Evolutionary conservation across 2,113 vertebrate genomes (phyloP).

Genomic region (Heterocephalus glaber): DNA sequence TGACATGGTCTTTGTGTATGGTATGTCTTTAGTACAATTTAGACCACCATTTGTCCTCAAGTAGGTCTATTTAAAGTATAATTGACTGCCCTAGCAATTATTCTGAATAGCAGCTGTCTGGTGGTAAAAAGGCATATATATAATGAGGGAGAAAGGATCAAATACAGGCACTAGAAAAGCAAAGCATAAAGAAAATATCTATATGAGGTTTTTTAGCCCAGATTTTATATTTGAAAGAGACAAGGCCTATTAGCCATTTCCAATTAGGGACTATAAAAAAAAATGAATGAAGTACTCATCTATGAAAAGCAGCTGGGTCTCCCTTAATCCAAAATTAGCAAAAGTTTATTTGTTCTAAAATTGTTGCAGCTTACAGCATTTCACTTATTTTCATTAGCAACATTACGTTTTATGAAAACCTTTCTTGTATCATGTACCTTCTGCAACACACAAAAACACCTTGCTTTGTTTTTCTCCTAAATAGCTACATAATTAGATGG

Average conservation of each 20-base stretch:
- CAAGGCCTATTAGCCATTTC: slow-evolving; percentile 85
- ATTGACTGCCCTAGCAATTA: slow-evolving; percentile 90
- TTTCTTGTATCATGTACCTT: slow-evolving; percentile 88
- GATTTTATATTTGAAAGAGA: slow-evolving; percentile 85
- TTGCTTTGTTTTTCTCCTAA: slow-evolving; percentile 89
- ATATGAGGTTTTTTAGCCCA: slow-evolving; percentile 82
- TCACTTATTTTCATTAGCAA: slow-evolving; percentile 86
- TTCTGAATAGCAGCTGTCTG: slow-evolving; percentile 91
- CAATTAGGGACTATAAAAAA: slow-evolving; percentile 86
- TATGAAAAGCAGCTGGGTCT: slow-evolving; percentile 88
- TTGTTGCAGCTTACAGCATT: slow-evolving; percentile 84
- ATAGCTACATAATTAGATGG: slow-evolving; percentile 91
- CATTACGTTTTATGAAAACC: slow-evolving; percentile 84
- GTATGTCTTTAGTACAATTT: slow-evolving; percentile 86
- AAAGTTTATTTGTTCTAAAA: slow-evolving; percentile 89
- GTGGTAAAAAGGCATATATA: slow-evolving; percentile 85
- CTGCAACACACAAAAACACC: slow-evolving; percentile 87
- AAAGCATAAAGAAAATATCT: slow-evolving; percentile 87
- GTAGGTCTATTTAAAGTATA: slow-evolving; percentile 91
- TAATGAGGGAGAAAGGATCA: slow-evolving; percentile 87
- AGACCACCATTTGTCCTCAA: slow-evolving; percentile 90
- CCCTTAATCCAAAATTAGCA: slow-evolving; percentile 85
- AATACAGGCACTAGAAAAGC: slow-evolving; percentile 84
- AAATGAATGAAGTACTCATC: slow-evolving; percentile 85
- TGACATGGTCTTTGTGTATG: slow-evolving; percentile 84